Evolutionary conservation across 2,888 invertebrate species (phyloP), one percentile per base, ranked within the genome.

Genomic region (Phasia obesa): DNA sequence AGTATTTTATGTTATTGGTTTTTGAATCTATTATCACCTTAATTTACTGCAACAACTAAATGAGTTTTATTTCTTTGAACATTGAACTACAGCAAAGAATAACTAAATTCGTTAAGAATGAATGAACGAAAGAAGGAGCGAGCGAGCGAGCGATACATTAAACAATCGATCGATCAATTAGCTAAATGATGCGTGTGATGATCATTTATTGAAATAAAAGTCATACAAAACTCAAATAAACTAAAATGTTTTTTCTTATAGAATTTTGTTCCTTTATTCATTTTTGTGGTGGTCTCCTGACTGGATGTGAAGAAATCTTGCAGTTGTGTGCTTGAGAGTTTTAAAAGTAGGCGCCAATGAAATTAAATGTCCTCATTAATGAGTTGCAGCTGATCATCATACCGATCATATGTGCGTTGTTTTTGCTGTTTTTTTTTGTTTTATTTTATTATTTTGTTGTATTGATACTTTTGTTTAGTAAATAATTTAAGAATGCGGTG

Each of bases 361-460:
- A 85, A 86, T 84, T 82, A 86, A 85, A 86, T 84, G 84, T 86
- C 84, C 84, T 86, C 86, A 80, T 86, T 86, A 86, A 84, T 78
- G 73, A 75, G 71, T 74, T 74, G 76, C 83, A 79, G 83, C 83
- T 79, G 79, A 79, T 83, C 78, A 71, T 65, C 49, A 71, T 64
- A 64, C 27, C 44, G 51, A 59, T 65, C 44, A 49, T 49, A 23
- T 38, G 15, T 42, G 31, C 23, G 11, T 51, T 5, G 7, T n/a
- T 65, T 19, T 59, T 59, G 38, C 49, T 47, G 4, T 70, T 25
- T n/a, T 21, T 42, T 55, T 23, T 11, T 2, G 11, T 35, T 1
- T 11, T 35, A 35, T 35, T 21, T 64, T 44, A 49, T 57, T 17
- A 64, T 65, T 65, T 75, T 67, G 57, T 75, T 75, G 57, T 64